Base-by-base conservation (phyloP, 2,888 invertebrate species). In the Drosophila helvetica region DNA sequence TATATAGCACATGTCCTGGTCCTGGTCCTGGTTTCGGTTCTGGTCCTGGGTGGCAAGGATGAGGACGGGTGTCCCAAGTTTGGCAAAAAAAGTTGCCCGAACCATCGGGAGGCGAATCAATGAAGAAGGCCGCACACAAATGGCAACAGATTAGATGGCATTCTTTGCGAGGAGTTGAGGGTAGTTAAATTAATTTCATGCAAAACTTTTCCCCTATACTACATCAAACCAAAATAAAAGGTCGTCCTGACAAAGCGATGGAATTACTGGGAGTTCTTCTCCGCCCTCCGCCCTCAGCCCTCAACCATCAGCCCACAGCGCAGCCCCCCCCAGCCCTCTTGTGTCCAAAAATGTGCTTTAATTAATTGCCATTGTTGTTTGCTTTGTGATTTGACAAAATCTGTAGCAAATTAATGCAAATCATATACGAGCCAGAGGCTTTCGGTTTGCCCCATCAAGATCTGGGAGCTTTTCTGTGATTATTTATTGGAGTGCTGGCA, bases 101-200 rank as follows among this genome's bases (percentile, higher is more conserved):
- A 52, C 47, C 47, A 30, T 52, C 58, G 52, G 43, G 5, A 51
- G 63, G 59, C 77, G 72, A 78, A 74, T 80, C 67, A 80, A 86
- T 86, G 27, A 85, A 84, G 72, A 78, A 67, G 79, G 56, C 85
- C 73, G 50, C 54, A 50, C 81, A 87, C 87, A 82, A 82, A 77
- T 65, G 72, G 64, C 72, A 63, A 85, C 82, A 71, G 82, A 87
- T 82, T 82, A 82, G 88, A 57, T 42, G 70, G 53, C 56, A 70
- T 70, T 70, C 70, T 47, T 56, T 63, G 56, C 43, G 54, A 33
- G 54, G 38, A 38, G 38, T 18, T 56, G 45, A 43, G 55, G 58
- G 52, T 69, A 77, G 63, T 65, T 61, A 79, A 83, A 83, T 87
- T 83, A 83, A 83, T 83, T 83, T 79, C 83, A 79, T 86, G 80